phyloP scores from a whole-genome alignment of 2,797 vertebrate genomes.

The Sebastes minor region DNA sequence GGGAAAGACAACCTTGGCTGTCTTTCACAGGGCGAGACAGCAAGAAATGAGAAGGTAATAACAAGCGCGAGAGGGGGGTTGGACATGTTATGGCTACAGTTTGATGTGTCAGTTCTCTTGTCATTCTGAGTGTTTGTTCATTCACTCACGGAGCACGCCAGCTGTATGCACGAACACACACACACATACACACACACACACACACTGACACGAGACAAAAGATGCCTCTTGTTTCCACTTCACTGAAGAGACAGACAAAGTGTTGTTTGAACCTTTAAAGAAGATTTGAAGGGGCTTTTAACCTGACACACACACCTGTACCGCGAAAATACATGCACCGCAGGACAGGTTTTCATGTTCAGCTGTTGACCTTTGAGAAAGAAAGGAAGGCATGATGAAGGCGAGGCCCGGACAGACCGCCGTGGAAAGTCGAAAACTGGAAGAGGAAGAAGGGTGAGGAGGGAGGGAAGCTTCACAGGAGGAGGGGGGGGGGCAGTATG shows the following conservation, averaged over 20 bases:
- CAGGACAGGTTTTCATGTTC: conserved; percentile 48
- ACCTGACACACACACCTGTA: not conserved
- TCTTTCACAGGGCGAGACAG: conserved; percentile 27
- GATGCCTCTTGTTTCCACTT: conserved; percentile 53
- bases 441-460: not conserved
- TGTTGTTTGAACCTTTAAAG: conserved; percentile 53
- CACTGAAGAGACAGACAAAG: conserved; percentile 35
- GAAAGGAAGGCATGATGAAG: conserved; percentile 41
- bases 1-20: conserved; percentile 40
- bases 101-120: conserved; percentile 64
- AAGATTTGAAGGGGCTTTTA: conserved; percentile 44
- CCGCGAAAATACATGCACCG: conserved; percentile 12
- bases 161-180: not conserved
- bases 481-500: not conserved
- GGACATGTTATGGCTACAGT: conserved; percentile 43
- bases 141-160: conserved; percentile 32
- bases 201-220: not conserved
- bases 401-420: not conserved
- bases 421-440: conserved; percentile 1
- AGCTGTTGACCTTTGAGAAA: conserved; percentile 55
- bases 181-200: not conserved
- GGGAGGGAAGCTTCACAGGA: not conserved
- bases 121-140: conserved; percentile 64
- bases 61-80: conserved; percentile 18
- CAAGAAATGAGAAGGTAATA: conserved; percentile 52